These are phyloP conservation scores for Rhyacophila brunnea DNA, from an alignment of 1,140 invertebrate genomes.

Conservation along the genomic window DNA sequence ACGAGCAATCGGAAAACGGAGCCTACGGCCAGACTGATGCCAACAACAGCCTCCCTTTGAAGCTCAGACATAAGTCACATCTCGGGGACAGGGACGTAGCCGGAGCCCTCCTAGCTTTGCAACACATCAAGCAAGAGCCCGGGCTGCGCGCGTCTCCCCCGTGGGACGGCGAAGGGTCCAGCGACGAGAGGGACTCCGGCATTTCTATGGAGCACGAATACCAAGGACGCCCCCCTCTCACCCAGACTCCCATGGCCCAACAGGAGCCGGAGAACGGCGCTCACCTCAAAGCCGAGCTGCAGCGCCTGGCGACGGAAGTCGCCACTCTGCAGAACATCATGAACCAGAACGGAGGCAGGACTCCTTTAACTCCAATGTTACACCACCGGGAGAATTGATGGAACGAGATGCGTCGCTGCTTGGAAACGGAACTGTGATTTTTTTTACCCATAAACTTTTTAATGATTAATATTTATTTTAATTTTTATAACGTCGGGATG, in stretches of 20 bases:
- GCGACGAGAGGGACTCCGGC: conserved; percentile 84
- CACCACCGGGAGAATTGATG: conserved; percentile 12
- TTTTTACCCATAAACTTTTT: conserved; percentile 25
- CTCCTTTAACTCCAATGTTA: background rate
- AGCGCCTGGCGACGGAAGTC: conserved; percentile 86
- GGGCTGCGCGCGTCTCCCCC: conserved; percentile 72
- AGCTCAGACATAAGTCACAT: conserved; percentile 89
- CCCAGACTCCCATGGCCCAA: conserved; percentile 28
- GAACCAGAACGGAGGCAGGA: conserved; percentile 53
- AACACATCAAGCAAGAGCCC: conserved; percentile 81
- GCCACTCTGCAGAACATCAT: conserved; percentile 81
- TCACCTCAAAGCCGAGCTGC: conserved; percentile 81
- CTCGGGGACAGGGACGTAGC: conserved; percentile 85
- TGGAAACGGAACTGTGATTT: conserved; percentile 31
- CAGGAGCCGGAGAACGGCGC: conserved; percentile 61
- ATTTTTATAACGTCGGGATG: conserved; percentile 21
- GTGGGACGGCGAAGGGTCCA: conserved; percentile 81
- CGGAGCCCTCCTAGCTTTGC: conserved; percentile 71
- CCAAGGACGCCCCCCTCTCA: conserved; percentile 45
- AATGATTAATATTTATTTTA: conserved; percentile 31
- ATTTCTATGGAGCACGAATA: conserved; percentile 71
- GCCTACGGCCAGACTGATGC: conserved; percentile 44
- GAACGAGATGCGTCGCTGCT: background rate
- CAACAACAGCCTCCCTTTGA: conserved; percentile 70
- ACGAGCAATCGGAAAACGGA: conserved; percentile 60